Evolutionary conservation across 1,140 invertebrate species (phyloP).

Genomic region (Saccostrea echinata): DNA sequence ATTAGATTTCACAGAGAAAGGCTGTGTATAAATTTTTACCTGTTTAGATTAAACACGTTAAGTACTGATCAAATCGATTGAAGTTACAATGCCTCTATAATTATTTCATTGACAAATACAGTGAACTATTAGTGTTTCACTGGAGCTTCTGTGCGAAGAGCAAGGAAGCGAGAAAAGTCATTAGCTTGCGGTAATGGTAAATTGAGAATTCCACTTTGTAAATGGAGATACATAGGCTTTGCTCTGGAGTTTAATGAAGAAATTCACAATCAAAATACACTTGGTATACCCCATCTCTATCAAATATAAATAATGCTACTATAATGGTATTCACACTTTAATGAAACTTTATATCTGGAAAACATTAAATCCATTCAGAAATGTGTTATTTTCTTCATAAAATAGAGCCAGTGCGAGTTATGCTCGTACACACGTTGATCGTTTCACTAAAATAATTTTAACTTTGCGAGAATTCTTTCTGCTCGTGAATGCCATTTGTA

Average conservation of each 20-base stretch:
- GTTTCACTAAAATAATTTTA: slow-evolving; percentile 15
- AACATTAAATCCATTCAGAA: slow-evolving; percentile 6
- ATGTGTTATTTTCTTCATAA: neutral
- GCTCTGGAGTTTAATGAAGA: neutral
- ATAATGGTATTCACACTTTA: neutral
- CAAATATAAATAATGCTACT: neutral
- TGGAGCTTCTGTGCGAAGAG: slow-evolving; percentile 4
- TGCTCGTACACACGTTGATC: neutral
- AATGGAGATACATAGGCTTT: neutral
- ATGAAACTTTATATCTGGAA: neutral
- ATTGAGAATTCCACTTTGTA: slow-evolving; percentile 16
- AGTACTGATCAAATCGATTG: slow-evolving; percentile 27
- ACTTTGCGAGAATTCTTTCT: neutral
- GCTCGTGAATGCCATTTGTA: neutral
- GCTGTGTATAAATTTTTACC: slow-evolving; percentile 31
- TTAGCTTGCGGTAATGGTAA: neutral
- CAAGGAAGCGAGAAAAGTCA: slow-evolving; percentile 26
- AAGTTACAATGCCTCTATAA: slow-evolving; percentile 29
- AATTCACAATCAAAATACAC: neutral
- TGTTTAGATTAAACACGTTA: slow-evolving; percentile 30
- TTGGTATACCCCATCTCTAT: neutral
- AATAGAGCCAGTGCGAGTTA: neutral
- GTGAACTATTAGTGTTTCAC: slow-evolving; percentile 16
- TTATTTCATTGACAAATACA: slow-evolving; percentile 33
- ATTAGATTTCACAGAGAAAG: slow-evolving; percentile 31